These are phyloP conservation scores for Drosophila sp. DNA, from an alignment of 1,140 invertebrate genomes.

Conservation along the genomic window DNA sequence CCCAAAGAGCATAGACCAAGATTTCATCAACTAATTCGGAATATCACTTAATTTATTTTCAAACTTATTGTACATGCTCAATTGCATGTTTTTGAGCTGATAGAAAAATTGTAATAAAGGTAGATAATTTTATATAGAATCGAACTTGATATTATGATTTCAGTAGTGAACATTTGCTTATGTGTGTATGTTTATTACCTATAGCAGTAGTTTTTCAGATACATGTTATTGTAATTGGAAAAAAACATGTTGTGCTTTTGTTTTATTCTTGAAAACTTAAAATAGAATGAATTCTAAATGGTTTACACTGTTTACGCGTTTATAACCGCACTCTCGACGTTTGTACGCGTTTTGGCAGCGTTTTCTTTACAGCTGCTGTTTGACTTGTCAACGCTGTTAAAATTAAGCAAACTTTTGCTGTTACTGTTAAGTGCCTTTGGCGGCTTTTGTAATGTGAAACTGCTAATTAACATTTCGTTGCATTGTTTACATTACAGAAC, in stretches of 20 bases:
- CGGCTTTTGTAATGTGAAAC: constrained; percentile 42
- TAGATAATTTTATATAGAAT: too few species aligned
- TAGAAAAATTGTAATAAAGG: too few species aligned
- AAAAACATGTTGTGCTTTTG: constrained; percentile 68
- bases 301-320: constrained; percentile 21
- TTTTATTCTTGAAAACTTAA: neutral
- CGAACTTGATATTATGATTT: too few species aligned
- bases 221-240: constrained; percentile 83
- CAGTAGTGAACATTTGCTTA: too few species aligned
- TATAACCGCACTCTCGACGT: constrained; percentile 39
- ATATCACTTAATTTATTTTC: too few species aligned
- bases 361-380: constrained; percentile 33
- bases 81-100: too few species aligned
- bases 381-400: constrained; percentile 14
- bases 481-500: constrained; percentile 68
- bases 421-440: constrained; percentile 30
- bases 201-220: constrained; percentile 82
- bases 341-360: constrained; percentile 39
- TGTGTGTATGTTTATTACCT: constrained; percentile 48
- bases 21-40: too few species aligned
- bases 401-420: constrained; percentile 19
- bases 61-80: too few species aligned
- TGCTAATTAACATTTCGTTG: constrained; percentile 62
- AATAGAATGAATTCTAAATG: neutral
- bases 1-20: too few species aligned